Evolutionary conservation across 2,113 vertebrate species (phyloP), one percentile per base, ranked within the genome.

Genomic region (Cyanistes caeruleus): DNA sequence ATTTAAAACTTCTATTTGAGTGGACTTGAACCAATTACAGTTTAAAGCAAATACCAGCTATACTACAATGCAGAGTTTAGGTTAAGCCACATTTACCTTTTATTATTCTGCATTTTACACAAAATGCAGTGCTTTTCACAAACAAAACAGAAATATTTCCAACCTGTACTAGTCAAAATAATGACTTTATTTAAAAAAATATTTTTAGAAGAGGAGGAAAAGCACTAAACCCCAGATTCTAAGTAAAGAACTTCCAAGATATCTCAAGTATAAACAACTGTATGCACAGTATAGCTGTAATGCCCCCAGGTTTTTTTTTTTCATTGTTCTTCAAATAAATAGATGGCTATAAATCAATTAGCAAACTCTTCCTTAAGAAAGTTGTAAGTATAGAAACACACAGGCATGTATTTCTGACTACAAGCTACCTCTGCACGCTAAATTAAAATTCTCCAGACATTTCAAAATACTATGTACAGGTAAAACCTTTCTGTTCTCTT

Each of bases 101-200:
- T 80, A 65, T 46, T 74, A 43, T 65, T 92, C 64, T 62, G 59
- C n/a, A 67, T 85, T 88, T 80, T 64, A 65, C 31, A 65, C 4
- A 44, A 89, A 94, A 82, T n/a, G 13, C 22, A 60, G 63, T 53
- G 72, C 13, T 77, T 90, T 86, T 63, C 67, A 85, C 23, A 74
- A 43, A 77, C 8, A 37, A 84, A 77, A 62, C 22, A 13, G 24
- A 70, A 90, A 19, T 48, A 87, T 23, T 87, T 81, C 22, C 41
- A 68, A 58, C 21, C 11, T 37, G 7, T 51, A 78, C 41, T 56
- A 78, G 17, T 14, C 44, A 44, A 88, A 69, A 22, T 20, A 81
- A 48, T 33, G 5, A 68, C 15, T 84, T 67, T 5, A 44, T 37
- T 24, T 1, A 31, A 69, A 82, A 67, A 33, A 15, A 11, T 11